A percentile compares a stretch with the other conserved stretches of the same genome.
Evolutionary conservation across 1,140 invertebrate species (phyloP).

Genomic region (Sycophaga agraensis): DNA sequence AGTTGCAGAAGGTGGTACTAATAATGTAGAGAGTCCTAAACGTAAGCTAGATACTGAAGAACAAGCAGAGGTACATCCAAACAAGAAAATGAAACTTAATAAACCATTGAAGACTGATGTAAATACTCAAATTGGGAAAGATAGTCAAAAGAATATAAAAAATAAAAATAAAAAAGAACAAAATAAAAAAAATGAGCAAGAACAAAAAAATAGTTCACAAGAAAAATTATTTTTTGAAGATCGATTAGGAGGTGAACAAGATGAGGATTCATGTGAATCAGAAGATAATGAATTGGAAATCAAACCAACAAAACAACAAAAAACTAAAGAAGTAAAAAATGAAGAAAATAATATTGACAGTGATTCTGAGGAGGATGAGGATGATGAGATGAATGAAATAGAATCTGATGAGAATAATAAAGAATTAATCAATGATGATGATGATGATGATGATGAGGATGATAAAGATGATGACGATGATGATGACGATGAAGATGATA

Average conservation of each 20-base stretch:
- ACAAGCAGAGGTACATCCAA: constrained; percentile 29
- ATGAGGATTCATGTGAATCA: constrained; percentile 35
- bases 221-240: constrained; percentile 6
- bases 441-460: not conserved
- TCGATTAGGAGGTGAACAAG: constrained; percentile 3
- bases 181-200: constrained; percentile 38
- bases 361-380: constrained; percentile 40
- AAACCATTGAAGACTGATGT: constrained; percentile 40
- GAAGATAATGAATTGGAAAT: constrained; percentile 26
- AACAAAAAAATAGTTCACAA: not conserved
- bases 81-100: constrained; percentile 42
- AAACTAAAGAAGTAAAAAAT: constrained; percentile 57
- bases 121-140: constrained; percentile 4
- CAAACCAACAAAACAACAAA: constrained; percentile 32
- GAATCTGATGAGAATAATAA: constrained; percentile 14
- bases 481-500: not conserved
- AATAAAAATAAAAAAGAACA: constrained; percentile 25
- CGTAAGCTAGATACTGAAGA: constrained; percentile 48
- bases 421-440: constrained; percentile 19
- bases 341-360: constrained; percentile 28
- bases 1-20: constrained; percentile 36
- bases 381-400: not conserved
- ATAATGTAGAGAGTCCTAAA: constrained; percentile 28
- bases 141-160: constrained; percentile 20
- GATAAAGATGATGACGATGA: too few species aligned